A percentile compares a stretch with the other conserved stretches of the same genome.
These are phyloP conservation scores for Carassius carassius DNA, from an alignment of 2,113 vertebrate species.

Conservation along the genomic window DNA sequence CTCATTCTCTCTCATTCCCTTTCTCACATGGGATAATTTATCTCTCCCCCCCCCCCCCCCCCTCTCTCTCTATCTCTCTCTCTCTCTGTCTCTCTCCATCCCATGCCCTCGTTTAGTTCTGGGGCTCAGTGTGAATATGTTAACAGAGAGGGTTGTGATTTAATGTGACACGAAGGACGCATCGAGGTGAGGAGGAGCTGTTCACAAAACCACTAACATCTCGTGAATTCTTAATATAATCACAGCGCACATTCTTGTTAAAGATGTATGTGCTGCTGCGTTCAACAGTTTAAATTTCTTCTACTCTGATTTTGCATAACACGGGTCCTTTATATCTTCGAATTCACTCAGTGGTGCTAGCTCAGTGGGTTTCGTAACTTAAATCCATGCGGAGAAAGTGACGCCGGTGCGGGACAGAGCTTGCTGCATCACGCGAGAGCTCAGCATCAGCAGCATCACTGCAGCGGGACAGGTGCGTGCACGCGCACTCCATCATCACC, in stretches of 20 bases:
- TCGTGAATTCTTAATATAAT: neutral
- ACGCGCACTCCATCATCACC: slow-evolving; percentile 28
- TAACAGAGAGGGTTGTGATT: slow-evolving; percentile 10
- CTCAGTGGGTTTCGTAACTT: slow-evolving; percentile 19
- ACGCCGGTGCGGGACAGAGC: slow-evolving; percentile 27
- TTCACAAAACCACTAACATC: neutral
- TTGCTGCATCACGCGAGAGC: slow-evolving; percentile 46
- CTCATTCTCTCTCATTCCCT: slow-evolving; percentile 16
- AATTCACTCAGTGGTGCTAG: neutral
- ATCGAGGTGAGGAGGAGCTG: slow-evolving; percentile 22
- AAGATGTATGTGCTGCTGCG: no score
- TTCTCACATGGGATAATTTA: slow-evolving; percentile 26
- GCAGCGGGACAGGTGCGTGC: slow-evolving; percentile 52
- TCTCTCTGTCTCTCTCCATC: neutral
- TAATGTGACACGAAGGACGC: slow-evolving; percentile 28
- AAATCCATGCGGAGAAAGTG: neutral
- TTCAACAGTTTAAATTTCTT: neutral
- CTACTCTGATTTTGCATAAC: neutral
- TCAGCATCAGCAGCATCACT: slow-evolving; percentile 20
- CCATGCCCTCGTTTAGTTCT: slow-evolving; percentile 34
- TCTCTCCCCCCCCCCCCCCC: neutral
- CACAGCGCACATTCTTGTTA: neutral
- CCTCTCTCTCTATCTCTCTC: no score
- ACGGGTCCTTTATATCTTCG: neutral
- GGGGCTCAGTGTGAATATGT: slow-evolving; percentile 29